These are phyloP conservation scores for Anodontia alba DNA, from an alignment of 2,888 invertebrate genomes.

Conservation along the genomic window DNA sequence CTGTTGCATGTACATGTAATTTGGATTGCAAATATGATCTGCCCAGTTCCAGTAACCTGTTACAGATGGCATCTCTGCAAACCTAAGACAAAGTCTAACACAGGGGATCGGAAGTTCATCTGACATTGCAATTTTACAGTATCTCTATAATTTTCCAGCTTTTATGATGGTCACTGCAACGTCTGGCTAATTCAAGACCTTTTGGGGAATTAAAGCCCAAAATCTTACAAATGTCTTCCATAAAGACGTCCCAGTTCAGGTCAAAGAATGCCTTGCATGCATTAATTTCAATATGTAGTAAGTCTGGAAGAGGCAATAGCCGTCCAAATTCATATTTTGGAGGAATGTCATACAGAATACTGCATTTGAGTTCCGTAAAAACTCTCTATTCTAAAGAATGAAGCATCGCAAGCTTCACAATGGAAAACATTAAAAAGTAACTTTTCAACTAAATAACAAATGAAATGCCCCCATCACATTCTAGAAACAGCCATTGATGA, in stretches of 20 bases:
- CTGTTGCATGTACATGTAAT: conserved; percentile 38
- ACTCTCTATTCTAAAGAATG: neutral
- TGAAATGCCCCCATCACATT: neutral
- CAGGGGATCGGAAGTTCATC: conserved; percentile 33
- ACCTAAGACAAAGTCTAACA: conserved; percentile 4
- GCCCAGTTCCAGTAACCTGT: conserved; percentile 36
- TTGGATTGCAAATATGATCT: conserved; percentile 23
- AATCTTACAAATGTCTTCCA: conserved; percentile 25
- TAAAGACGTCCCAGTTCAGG: conserved; percentile 31
- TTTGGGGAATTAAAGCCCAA: conserved; percentile 32
- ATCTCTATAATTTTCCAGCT: conserved; percentile 28
- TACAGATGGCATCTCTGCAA: neutral
- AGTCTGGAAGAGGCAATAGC: conserved; percentile 29
- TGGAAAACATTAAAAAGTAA: neutral
- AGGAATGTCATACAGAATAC: conserved; percentile 15
- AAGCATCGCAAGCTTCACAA: neutral
- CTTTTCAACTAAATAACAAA: neutral
- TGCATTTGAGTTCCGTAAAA: conserved; percentile 29
- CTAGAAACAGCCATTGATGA: neutral
- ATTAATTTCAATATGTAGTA: conserved; percentile 43
- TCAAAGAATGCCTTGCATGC: conserved; percentile 31
- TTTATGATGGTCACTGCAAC: conserved; percentile 30
- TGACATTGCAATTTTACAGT: conserved; percentile 22
- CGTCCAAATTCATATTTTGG: conserved; percentile 28
- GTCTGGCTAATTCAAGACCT: conserved; percentile 33